Base-by-base conservation (phyloP, 2,888 invertebrate species). In the Dione vanillae region DNA sequence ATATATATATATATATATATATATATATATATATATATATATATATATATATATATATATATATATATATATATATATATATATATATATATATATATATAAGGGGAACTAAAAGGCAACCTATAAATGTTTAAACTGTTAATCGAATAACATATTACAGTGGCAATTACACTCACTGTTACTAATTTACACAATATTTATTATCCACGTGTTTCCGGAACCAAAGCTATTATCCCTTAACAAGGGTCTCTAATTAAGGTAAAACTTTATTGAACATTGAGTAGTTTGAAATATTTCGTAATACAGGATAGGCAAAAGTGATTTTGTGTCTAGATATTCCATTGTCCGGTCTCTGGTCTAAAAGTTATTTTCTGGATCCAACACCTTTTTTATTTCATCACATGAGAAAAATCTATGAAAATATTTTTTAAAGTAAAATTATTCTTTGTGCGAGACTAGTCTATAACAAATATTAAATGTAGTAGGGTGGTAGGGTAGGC, bases 221-320 rank as follows among this genome's bases (percentile, higher is more conserved):
- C 43, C 45, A 16, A 45, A 61, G 43, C 61, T 20, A 61, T 61
- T 61, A 61, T 61, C 45, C 43, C 27, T 11, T n/a, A 61, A 61
- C 61, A 45, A 61, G 61, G 61, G 61, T 61, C 61, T 27, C 27
- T 35, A 61, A 61, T 61, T 61, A 45, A 27, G 45, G 35, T 45
- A 8, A n/a, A 61, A 61, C 43, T 61, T 35, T 59, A 59, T 45
- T 27, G n/a, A 11, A 6, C 27, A 43, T 41, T 56, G 14, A 37
- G 19, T 20, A 41, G 5, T 20, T 20, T 20, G 20, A 41, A n/a
- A 20, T 59, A 59, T 59, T 59, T 20, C 27, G 27, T 11, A 19
- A 9, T 11, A 11, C 11, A 49, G 49, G 3, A 11, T 49, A 49
- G 16, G 11, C 10, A 19, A 19, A 49, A 19, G 11, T 10, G 11